Conservation (phyloP, 2,888 invertebrate genomes). For the Diaphora mendica region DNA sequence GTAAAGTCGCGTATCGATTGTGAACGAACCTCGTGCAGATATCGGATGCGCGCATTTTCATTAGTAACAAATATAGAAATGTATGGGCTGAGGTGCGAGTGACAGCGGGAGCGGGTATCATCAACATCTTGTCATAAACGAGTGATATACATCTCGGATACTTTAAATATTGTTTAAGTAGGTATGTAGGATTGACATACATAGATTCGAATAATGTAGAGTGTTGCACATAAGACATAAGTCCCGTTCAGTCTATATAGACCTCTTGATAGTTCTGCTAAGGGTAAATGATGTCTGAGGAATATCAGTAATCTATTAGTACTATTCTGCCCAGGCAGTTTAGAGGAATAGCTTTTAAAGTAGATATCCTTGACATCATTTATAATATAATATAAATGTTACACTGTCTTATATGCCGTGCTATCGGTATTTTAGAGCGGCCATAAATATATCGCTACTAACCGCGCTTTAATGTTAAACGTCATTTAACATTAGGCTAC, state of each 20-base stretch:
- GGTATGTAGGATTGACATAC: neutral
- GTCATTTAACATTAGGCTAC: slow-evolving; percentile 20
- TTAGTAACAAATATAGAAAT: slow-evolving; percentile 27
- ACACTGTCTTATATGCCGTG: neutral
- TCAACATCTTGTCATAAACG: neutral
- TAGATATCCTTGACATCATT: neutral
- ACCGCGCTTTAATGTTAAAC: slow-evolving; percentile 20
- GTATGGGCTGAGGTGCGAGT: slow-evolving; percentile 25
- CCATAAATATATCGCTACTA: neutral
- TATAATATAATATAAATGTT: neutral
- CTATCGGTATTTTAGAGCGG: neutral
- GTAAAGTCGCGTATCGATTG: slow-evolving; percentile 55
- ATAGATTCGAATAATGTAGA: neutral
- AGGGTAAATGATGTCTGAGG: neutral
- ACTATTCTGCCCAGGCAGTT: neutral
- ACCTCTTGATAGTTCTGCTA: neutral
- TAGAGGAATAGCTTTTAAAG: neutral
- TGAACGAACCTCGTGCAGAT: slow-evolving; percentile 44
- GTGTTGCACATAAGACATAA: neutral
- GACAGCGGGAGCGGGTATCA: slow-evolving; percentile 22
- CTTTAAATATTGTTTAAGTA: neutral
- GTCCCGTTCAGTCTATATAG: neutral
- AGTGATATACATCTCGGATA: neutral
- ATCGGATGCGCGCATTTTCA: slow-evolving; percentile 25
- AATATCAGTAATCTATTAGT: neutral